Conservation (phyloP, 2,797 vertebrate species). For the Trachurus trachurus region DNA sequence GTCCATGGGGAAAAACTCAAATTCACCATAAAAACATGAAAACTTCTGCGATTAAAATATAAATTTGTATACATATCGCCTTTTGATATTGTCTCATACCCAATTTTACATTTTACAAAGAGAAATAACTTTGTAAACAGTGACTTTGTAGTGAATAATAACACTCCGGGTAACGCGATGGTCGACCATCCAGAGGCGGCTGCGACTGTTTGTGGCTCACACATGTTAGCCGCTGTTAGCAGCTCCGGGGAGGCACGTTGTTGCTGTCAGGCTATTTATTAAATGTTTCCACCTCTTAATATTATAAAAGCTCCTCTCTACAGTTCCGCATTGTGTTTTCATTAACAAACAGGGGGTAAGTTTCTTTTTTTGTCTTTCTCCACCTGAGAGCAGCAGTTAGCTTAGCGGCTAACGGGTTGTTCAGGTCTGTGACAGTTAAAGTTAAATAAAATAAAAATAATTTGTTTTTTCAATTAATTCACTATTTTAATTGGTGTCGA, state of each 20-base stretch:
- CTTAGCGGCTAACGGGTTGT: conserved; percentile 50
- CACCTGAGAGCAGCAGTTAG: conserved; percentile 16
- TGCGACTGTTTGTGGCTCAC: conserved; percentile 58
- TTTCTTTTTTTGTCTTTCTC: conserved; percentile 8
- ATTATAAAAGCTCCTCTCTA: fast-evolving
- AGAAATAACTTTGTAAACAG: not conserved
- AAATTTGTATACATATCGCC: fast-evolving
- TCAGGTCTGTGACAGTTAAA: not conserved
- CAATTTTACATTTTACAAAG: not conserved
- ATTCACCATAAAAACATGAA: too few species aligned
- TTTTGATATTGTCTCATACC: fast-evolving
- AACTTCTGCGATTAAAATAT: fast-evolving
- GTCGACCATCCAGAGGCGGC: conserved; percentile 52
- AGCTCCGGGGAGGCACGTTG: not conserved
- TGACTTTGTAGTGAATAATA: not conserved
- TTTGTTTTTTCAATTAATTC: not conserved
- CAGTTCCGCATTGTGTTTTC: not conserved
- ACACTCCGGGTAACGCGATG: conserved; percentile 48
- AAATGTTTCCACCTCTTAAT: not conserved
- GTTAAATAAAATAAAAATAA: conserved; percentile 2
- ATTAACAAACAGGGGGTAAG: conserved; percentile 43
- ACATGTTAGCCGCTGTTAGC: conserved; percentile 65
- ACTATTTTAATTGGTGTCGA: not conserved
- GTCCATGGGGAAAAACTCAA: conserved; percentile 19
- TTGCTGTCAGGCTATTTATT: too few species aligned